These are phyloP conservation scores for Camponotus vicinus DNA, from an alignment of 1,140 invertebrate genomes.

Conservation along the genomic window DNA sequence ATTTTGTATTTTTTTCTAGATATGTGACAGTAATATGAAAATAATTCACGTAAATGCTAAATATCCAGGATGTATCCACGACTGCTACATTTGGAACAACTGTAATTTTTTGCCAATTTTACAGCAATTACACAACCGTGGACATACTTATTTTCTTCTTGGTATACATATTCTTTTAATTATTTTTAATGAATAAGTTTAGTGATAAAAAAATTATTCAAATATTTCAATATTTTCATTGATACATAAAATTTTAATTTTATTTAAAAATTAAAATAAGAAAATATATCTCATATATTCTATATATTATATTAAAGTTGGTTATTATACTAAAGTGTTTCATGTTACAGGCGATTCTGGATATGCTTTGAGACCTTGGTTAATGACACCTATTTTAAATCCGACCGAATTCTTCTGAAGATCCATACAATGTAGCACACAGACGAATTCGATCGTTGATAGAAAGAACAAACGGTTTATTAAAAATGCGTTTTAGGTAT, in stretches of 20 bases:
- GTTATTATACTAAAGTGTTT: neutral
- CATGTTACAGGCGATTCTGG: slow-evolving; percentile 15
- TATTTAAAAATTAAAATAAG: no score
- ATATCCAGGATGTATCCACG: slow-evolving; percentile 15
- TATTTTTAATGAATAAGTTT: no score
- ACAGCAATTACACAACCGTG: neutral
- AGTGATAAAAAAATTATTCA: no score
- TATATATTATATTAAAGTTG: no score
- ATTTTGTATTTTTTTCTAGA: neutral
- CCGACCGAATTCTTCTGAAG: neutral
- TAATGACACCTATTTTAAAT: slow-evolving; percentile 1
- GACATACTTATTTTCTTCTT: slow-evolving; percentile 27
- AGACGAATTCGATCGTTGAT: neutral
- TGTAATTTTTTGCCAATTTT: slow-evolving; percentile 5
- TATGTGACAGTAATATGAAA: slow-evolving; percentile 18
- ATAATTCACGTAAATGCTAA: slow-evolving; percentile 11
- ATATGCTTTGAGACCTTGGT: neutral
- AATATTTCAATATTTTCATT: no score
- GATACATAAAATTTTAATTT: neutral
- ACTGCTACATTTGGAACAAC: slow-evolving; percentile 21
- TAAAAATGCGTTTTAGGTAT: slow-evolving; percentile 14
- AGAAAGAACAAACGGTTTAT: slow-evolving; percentile 19
- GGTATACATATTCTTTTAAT: neutral
- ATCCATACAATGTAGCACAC: neutral
- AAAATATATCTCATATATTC: neutral